These are phyloP conservation scores for Schizaphis graminum DNA, from an alignment of 2,888 invertebrate genomes.

Conservation along the genomic window DNA sequence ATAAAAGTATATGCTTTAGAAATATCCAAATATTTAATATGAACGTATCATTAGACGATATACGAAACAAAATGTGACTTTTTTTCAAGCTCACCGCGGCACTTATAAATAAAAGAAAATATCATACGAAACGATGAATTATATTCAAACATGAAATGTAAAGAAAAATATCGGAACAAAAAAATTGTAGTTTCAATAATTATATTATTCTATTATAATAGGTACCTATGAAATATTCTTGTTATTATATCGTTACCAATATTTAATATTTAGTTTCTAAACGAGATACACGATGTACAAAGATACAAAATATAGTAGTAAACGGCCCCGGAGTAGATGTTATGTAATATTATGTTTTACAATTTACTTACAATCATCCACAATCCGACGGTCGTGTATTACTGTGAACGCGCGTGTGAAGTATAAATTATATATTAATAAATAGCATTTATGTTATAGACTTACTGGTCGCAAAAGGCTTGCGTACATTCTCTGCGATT, in stretches of 20 bases:
- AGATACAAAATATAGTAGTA: neutral
- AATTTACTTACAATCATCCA: neutral
- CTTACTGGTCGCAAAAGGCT: conserved; percentile 38
- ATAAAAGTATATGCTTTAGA: neutral
- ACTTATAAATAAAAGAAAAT: neutral
- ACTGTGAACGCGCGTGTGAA: neutral
- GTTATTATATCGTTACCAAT: neutral
- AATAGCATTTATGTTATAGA: neutral
- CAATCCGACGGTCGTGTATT: neutral
- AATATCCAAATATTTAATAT: neutral
- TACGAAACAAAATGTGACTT: neutral
- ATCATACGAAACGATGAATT: neutral
- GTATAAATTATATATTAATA: neutral
- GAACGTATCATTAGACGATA: neutral
- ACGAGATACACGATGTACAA: neutral
- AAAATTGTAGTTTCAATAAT: neutral
- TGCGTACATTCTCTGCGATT: neutral
- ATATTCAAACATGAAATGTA: neutral
- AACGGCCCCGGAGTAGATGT: neutral
- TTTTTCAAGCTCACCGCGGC: neutral
- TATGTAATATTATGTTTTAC: neutral
- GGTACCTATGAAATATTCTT: neutral
- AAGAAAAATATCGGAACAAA: neutral
- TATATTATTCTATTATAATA: neutral
- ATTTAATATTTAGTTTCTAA: neutral